These are phyloP conservation scores for Rhabdornis inornatus DNA, from an alignment of 2,113 vertebrate species.

Conservation along the genomic window DNA sequence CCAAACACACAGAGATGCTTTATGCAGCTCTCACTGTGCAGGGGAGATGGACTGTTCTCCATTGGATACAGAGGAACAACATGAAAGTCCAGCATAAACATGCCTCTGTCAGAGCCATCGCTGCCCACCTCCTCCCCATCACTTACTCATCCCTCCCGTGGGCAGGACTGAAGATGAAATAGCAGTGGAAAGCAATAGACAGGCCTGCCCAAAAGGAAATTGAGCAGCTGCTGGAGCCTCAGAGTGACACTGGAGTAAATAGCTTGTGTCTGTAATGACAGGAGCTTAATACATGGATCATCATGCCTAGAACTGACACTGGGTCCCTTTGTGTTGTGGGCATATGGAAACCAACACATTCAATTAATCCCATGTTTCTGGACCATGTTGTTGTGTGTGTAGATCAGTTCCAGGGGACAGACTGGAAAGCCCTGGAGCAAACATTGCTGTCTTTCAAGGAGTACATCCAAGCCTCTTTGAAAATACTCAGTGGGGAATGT, in stretches of 20 bases:
- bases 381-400: background rate
- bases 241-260: background rate
- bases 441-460: background rate
- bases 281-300: background rate
- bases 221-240: background rate
- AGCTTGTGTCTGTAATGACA: background rate
- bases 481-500: background rate
- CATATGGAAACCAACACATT: background rate
- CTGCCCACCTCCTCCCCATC: conserved; percentile 13
- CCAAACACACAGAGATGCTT: background rate
- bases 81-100: conserved; percentile 32
- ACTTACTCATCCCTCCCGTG: conserved; percentile 27
- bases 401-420: background rate
- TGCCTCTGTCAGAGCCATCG: background rate
- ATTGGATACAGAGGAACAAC: background rate
- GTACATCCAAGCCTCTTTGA: background rate
- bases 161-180: background rate
- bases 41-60: background rate
- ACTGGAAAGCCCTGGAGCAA: background rate
- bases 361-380: background rate
- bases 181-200: background rate
- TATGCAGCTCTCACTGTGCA: background rate
- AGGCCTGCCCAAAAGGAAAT: background rate
- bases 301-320: background rate
- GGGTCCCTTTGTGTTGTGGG: background rate